A percentile compares a stretch with the other conserved stretches of the same genome.
Evolutionary conservation across 1,140 invertebrate genomes (phyloP).

Genomic region (Tetramorium simillimum): DNA sequence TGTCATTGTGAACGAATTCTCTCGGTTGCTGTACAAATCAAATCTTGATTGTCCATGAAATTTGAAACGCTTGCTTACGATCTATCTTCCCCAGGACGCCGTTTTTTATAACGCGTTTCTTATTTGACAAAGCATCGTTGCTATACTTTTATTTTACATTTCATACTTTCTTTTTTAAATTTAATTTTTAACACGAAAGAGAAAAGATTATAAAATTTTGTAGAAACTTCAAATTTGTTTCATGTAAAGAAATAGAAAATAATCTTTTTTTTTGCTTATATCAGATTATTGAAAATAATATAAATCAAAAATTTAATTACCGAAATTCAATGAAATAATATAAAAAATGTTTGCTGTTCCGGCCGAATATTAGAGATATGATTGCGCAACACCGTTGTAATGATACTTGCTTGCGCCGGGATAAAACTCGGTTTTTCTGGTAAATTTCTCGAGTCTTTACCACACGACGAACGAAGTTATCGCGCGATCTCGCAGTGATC

Average conservation of each 20-base stretch:
- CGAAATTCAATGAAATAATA: background rate
- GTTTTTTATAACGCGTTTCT: conserved; percentile 5
- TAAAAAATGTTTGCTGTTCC: background rate
- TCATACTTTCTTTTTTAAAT: background rate
- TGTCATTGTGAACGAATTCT: conserved; percentile 47
- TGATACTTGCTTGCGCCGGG: conserved; percentile 11
- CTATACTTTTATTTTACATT: background rate
- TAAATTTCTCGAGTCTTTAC: conserved; percentile 60
- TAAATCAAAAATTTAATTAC: background rate
- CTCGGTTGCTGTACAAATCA: conserved; percentile 31
- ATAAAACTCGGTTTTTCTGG: conserved; percentile 55
- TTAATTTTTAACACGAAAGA: background rate
- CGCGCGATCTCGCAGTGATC: conserved; percentile 74
- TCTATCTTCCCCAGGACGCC: background rate
- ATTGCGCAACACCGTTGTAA: conserved; percentile 24
- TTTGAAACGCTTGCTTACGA: conserved; percentile 33
- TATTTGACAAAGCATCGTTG: background rate
- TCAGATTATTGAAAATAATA: background rate
- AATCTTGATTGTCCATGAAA: conserved; percentile 52
- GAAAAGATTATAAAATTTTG: background rate
- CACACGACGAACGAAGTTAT: conserved; percentile 68
- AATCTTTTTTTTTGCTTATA: background rate
- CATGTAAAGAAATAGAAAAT: background rate
- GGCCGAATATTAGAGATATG: background rate
- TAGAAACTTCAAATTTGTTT: background rate